Evolutionary conservation across 1,140 invertebrate genomes (phyloP).

Genomic region (Octopus sinensis): DNA sequence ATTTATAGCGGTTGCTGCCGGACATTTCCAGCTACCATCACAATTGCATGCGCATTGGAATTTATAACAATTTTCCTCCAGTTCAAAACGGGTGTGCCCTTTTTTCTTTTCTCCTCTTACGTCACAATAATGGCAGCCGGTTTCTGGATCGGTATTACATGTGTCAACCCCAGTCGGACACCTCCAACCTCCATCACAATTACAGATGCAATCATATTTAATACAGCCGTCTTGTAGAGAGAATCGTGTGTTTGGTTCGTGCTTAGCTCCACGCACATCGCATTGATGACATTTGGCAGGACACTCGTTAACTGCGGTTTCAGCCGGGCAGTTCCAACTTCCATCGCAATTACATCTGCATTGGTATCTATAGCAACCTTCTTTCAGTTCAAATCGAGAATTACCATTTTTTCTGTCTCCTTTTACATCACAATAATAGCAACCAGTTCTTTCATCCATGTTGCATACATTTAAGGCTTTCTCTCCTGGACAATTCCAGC

Average conservation of each 20-base stretch:
- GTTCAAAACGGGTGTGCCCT: conserved; percentile 23
- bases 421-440: conserved; percentile 25
- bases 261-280: conserved; percentile 17
- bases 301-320: conserved; percentile 14
- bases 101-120: background rate
- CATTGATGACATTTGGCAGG: conserved; percentile 21
- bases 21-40: conserved; percentile 33
- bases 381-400: conserved; percentile 25
- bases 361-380: conserved; percentile 29
- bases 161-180: conserved; percentile 26
- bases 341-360: conserved; percentile 42
- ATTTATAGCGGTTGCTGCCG: background rate
- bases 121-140: conserved; percentile 12
- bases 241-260: conserved; percentile 24
- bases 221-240: conserved; percentile 20
- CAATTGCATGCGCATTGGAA: conserved; percentile 36
- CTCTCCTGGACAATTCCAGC: conserved; percentile 31
- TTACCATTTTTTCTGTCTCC: conserved; percentile 21
- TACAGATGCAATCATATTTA: conserved; percentile 36
- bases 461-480: conserved; percentile 33
- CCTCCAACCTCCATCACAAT: conserved; percentile 41
- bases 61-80: conserved; percentile 29
- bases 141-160: conserved; percentile 18
- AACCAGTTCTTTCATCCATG: conserved; percentile 12
- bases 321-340: conserved; percentile 30